Base-by-base conservation (phyloP, 2,113 vertebrate genomes). In the Siniperca knerii region DNA sequence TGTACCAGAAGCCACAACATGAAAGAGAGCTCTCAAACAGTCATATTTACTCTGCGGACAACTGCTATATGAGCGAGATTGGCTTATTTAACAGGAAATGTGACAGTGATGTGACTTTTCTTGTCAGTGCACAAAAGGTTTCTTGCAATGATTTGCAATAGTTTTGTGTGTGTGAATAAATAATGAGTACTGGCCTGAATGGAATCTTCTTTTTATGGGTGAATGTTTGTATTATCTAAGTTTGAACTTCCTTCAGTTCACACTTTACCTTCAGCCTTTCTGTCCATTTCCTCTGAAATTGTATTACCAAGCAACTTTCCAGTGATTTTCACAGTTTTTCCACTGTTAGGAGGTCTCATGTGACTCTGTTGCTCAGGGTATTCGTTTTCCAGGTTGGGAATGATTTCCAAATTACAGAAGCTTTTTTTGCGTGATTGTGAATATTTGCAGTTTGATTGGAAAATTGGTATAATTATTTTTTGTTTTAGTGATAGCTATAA, bases 271-370 rank as follows among this genome's bases (percentile, higher is more conserved):
- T 25, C 54, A 65, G 79, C 46, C 80, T 88, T 86, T 90, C 83
- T 90, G 65, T 88, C 74, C 65, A 67, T 88, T 95, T 94, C 93
- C 94, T 92, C 35, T 92, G 48, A 75, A 70, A 52, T 6, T 79
- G 69, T 52, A 72, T 78, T 33, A 71, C 66, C 46, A 20, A 83
- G 84, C 84, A 86, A 21, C n/a, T 90, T 93, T 92, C 72, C 79
- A 61, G 46, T 74, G n/a, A 70, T 75, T 77, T 40, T 81, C 23
- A 20, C n/a, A 37, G 75, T 83, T 90, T 91, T 89, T 83, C 87
- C 86, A 77, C 55, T 54, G 25, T 16, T 37, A 18, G 35, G 35
- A 15, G 23, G 55, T 46, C 48, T 73, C 79, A 79, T 81, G 77
- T 88, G 84, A 86, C 35, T 75, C 20, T 78, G 33, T 76, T 60